Base-by-base conservation (phyloP, 2,888 invertebrate genomes). In the Schrankia costaestrigalis region DNA sequence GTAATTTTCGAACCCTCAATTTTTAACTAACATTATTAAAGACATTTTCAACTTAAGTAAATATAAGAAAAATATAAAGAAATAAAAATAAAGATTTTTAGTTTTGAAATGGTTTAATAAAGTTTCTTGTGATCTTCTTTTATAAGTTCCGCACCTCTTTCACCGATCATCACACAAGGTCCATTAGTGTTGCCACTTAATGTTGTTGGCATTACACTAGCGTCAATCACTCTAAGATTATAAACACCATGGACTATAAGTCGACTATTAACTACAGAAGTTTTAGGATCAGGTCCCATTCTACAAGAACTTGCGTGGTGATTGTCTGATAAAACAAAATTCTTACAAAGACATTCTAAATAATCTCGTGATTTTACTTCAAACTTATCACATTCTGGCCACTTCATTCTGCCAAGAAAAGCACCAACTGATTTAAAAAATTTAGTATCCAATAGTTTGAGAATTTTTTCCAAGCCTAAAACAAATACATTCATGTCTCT, bases 141-240 rank as follows among this genome's bases (percentile, higher is more conserved):
- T 8, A 91, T 89, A 58, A 91, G 62, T 53, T 91, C 91, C 1
- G 89, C 72, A 0, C 87, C 90, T 60, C 90, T 90, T 51, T 91
- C 91, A 0, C 82, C 91, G 12, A 91, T 88, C 91, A 91, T 91
- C 6, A 90, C 80, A 3, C 81, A 75, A 1, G 91, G 89, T 1
- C 90, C 90, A 46, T 90, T 88, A 1, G 90, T 91, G 49, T 91
- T 90, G 0, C 90, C 91, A 6, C 90, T 89, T 0, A 84, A 78
- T 1, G 90, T 88, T 18, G 75, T 75, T 0, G 92, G 92, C 89
- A 92, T 92, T 5, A 92, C 78, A 42, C 90, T 90, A 1, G 90
- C 90, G 50, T 92, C 92, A 2, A 90, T 90, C 1, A 92, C 90
- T 32, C 92, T 69, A 6, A 92, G 64, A 6, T 85, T 74, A 34